Evolutionary conservation across 2,797 vertebrate genomes (phyloP).

Genomic region (Pachyuromys duprasi): DNA sequence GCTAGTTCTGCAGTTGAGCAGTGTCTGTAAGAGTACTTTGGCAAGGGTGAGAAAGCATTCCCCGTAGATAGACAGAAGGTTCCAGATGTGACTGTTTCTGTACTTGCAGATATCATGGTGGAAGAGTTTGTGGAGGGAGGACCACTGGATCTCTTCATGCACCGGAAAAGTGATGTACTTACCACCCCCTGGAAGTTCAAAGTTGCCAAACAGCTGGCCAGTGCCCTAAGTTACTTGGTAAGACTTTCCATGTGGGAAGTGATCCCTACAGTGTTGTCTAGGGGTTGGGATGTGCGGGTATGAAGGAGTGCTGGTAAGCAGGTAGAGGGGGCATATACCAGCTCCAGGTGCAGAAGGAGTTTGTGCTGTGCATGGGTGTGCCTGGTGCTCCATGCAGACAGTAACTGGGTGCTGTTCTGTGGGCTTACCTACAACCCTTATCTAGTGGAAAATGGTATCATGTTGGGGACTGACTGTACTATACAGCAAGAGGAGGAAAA

Average conservation of each 20-base stretch:
- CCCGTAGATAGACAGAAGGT: not conserved
- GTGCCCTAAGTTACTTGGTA: slow-evolving; percentile 98
- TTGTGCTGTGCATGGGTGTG: not conserved
- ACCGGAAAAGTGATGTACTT: slow-evolving; percentile 91
- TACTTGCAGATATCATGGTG: slow-evolving; percentile 96
- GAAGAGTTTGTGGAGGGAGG: slow-evolving; percentile 97
- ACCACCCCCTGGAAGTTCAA: slow-evolving; percentile 98
- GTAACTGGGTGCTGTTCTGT: not conserved
- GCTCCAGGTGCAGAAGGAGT: not conserved
- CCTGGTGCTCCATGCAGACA: not conserved
- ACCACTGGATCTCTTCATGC: slow-evolving; percentile 97
- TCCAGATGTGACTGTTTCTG: not conserved
- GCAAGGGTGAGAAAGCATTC: not conserved
- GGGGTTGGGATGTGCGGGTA: not conserved
- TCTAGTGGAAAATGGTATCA: not conserved
- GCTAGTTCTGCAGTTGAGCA: not conserved
- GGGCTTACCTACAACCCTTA: not conserved
- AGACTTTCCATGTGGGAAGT: slow-evolving; percentile 68
- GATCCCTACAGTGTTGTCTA: not conserved
- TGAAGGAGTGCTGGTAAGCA: not conserved
- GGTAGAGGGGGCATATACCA: not conserved
- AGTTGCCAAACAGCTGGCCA: slow-evolving; percentile 97
- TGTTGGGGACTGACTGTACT: not conserved
- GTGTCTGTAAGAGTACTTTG: not conserved
- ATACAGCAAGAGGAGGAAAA: too few species aligned